Conservation (phyloP, 2,113 vertebrate genomes). For the Sarotherodon lohbergeri region DNA sequence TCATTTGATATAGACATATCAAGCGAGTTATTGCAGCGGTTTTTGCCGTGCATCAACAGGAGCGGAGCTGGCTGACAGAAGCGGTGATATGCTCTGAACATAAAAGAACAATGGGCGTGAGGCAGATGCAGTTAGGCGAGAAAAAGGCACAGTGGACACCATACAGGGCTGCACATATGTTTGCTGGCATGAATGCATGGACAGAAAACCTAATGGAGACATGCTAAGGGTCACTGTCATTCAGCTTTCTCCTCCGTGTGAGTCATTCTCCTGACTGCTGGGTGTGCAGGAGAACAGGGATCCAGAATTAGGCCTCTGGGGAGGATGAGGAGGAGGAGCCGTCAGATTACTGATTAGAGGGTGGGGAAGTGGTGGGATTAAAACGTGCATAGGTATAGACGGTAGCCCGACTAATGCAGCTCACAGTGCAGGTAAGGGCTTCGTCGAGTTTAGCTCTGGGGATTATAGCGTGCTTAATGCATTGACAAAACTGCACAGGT, state of each 20-base stretch:
- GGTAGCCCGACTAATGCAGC: conserved; percentile 31
- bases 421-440: conserved; percentile 27
- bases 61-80: conserved; percentile 36
- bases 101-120: conserved; percentile 52
- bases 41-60: conserved; percentile 38
- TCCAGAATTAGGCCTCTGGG: conserved; percentile 35
- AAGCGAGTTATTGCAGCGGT: conserved; percentile 47
- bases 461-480: neutral
- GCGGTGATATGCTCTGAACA: conserved; percentile 37
- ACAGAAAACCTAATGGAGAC: neutral
- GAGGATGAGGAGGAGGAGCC: conserved; percentile 6
- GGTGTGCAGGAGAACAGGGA: neutral
- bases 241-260: neutral
- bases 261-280: neutral
- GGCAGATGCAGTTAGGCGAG: conserved; percentile 21
- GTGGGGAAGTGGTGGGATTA: conserved; percentile 55
- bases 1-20: conserved; percentile 66
- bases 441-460: conserved; percentile 19
- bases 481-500: neutral
- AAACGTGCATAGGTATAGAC: neutral
- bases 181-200: neutral
- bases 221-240: neutral
- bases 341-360: conserved; percentile 62
- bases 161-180: neutral
- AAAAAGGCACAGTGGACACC: neutral